Base-by-base conservation (phyloP, 2,113 vertebrate species). In the Nesoenas mayeri region DNA sequence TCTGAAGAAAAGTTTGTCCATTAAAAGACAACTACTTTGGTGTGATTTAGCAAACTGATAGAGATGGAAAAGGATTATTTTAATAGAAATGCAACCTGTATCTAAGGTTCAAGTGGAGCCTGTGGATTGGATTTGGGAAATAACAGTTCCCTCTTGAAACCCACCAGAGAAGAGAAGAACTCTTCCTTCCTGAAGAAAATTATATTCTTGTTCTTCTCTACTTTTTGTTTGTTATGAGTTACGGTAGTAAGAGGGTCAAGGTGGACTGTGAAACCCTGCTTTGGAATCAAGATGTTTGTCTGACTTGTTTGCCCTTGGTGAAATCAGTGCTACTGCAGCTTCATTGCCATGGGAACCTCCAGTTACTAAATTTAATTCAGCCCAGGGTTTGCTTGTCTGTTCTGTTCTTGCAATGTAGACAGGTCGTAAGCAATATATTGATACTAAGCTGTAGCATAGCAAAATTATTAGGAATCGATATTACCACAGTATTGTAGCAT, bases 261-360 rank as follows among this genome's bases (percentile, higher is more conserved):
- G 9, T 82, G 65, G 65, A 40, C 77, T 57, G 38, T 75, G 85
- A 91, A 96, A 72, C 44, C 44, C 54, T 67, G 29, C 58, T 87
- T 87, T 81, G 44, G 77, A 91, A 85, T 75, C 57, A 69, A 79
- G 91, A 72, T 75, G 81, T 61, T 92, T 95, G 57, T 95, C 84
- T 94, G 73, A 89, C 93, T 96, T 87, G 32, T 87, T 96, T 93
- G 86, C 91, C 91, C 96, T 85, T 5, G 19, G 90, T 95, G 86
- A 89, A 95, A 89, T 87, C 80, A 75, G 86, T 83, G 65, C 84
- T 95, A 91, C 93, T 95, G 93, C 91, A 72, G 91, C 80, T 92
- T 89, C 86, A 97, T 95, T 97, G 94, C 96, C 95, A 97, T 96
- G 96, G 96, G 96, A 97, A 97, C 96, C 89, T 94, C 61, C 88